Evolutionary conservation across 2,113 vertebrate species (phyloP).

Genomic region (Prietella phreatophila): DNA sequence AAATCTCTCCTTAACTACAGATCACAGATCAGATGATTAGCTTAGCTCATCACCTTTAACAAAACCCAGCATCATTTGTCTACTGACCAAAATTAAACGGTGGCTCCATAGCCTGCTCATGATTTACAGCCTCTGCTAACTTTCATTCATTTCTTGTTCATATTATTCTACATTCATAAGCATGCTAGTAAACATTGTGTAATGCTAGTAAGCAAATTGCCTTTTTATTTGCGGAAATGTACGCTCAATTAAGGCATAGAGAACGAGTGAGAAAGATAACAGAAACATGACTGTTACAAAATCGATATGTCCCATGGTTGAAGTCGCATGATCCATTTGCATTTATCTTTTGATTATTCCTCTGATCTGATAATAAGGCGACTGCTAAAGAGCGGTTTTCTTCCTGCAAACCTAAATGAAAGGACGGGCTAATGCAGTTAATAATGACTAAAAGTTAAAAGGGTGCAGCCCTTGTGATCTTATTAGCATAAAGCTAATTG

Average conservation of each 20-base stretch:
- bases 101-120: not conserved
- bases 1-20: not conserved
- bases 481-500: constrained; percentile 4
- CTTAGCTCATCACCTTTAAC: not conserved
- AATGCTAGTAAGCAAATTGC: not conserved
- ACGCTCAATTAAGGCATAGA: not conserved
- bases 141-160: not conserved
- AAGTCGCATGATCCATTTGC: not conserved
- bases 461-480: not conserved
- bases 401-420: not conserved
- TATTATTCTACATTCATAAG: not conserved
- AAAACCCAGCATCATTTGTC: not conserved
- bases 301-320: not conserved
- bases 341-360: not conserved
- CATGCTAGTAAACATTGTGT: not conserved
- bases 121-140: too few relatives aligned
- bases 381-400: too few relatives aligned
- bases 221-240: not conserved
- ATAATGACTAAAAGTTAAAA: not conserved
- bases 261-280: not conserved
- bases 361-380: not conserved
- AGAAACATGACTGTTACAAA: not conserved
- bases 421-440: not conserved
- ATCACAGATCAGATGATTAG: not conserved
- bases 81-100: not conserved